These are phyloP conservation scores for Paratrypauchen microcephalus DNA, from an alignment of 2,797 vertebrate genomes.

Conservation along the genomic window DNA sequence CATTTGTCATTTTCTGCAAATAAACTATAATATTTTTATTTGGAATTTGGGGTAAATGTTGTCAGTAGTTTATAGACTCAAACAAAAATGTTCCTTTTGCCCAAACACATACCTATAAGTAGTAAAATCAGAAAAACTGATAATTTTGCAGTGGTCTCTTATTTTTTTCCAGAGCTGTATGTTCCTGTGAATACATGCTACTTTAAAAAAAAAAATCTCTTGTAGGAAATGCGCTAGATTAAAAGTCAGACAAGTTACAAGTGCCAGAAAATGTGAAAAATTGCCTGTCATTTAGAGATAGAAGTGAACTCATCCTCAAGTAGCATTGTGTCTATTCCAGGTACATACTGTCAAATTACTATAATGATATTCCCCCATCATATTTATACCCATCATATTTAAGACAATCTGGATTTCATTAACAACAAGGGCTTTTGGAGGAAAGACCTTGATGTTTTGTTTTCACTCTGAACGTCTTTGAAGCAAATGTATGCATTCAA, in stretches of 20 bases:
- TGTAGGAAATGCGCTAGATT: background rate
- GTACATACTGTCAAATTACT: background rate
- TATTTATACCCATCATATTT: background rate
- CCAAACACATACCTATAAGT: too few species aligned
- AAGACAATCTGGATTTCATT: background rate
- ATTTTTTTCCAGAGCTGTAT: too few species aligned
- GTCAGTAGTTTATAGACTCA: too few species aligned
- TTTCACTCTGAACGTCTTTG: background rate
- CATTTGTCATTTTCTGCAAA: too few species aligned
- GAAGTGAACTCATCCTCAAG: background rate
- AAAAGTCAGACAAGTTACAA: background rate
- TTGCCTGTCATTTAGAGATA: background rate
- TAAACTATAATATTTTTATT: too few species aligned
- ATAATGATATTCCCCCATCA: slow-evolving; percentile 3
- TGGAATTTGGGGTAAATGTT: too few species aligned
- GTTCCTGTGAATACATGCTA: background rate
- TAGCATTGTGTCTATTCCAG: background rate
- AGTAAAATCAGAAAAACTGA: too few species aligned
- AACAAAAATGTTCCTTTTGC: too few species aligned
- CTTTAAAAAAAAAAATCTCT: too few species aligned
- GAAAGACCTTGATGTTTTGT: slow-evolving; percentile 6
- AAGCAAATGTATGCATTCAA: background rate
- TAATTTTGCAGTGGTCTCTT: too few species aligned
- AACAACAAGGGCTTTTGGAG: slow-evolving; percentile 5
- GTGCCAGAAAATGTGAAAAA: background rate